Percentiles rank a stretch among this genome's conserved stretches.
phyloP scores from a whole-genome alignment of 2,797 vertebrate species.

The Amblyopsis hoosieri region DNA sequence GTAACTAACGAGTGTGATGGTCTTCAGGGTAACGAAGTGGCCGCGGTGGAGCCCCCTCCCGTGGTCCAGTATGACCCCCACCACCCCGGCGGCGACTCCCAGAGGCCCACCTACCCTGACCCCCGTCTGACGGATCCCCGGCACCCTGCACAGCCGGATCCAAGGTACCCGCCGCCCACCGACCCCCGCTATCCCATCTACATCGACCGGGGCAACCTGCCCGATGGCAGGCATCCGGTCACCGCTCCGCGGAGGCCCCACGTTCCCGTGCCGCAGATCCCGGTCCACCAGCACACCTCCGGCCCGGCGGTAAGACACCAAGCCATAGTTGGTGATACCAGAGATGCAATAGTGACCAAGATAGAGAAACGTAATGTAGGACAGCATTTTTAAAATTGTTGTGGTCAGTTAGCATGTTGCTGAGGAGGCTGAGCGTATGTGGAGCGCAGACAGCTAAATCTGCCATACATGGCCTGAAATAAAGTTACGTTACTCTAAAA shows the following conservation, averaged over 20 bases:
- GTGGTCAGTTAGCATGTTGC: too few species aligned
- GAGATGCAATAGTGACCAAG: too few species aligned
- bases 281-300: slow-evolving; percentile 63
- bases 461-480: too few species aligned
- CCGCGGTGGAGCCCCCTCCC: slow-evolving; percentile 75
- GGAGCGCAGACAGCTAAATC: too few species aligned
- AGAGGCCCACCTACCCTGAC: slow-evolving; percentile 17
- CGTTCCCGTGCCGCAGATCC: slow-evolving; percentile 32
- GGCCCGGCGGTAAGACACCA: slow-evolving; percentile 65
- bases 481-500: too few species aligned
- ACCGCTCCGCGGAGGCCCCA: slow-evolving; percentile 56
- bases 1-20: background rate
- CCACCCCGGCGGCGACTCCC: slow-evolving; percentile 24
- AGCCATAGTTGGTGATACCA: too few species aligned
- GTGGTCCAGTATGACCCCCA: slow-evolving; percentile 69
- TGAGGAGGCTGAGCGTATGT: too few species aligned
- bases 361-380: too few species aligned
- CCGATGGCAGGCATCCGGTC: slow-evolving; percentile 49
- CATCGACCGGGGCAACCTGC: slow-evolving; percentile 51
- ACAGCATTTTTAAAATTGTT: too few species aligned
- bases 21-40: slow-evolving; percentile 84
- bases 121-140: slow-evolving; percentile 17
- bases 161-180: slow-evolving; percentile 41
- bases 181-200: slow-evolving; percentile 71
- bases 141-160: slow-evolving; percentile 15